Conservation (phyloP, 2,888 invertebrate species). For the Craniophora ligustri region DNA sequence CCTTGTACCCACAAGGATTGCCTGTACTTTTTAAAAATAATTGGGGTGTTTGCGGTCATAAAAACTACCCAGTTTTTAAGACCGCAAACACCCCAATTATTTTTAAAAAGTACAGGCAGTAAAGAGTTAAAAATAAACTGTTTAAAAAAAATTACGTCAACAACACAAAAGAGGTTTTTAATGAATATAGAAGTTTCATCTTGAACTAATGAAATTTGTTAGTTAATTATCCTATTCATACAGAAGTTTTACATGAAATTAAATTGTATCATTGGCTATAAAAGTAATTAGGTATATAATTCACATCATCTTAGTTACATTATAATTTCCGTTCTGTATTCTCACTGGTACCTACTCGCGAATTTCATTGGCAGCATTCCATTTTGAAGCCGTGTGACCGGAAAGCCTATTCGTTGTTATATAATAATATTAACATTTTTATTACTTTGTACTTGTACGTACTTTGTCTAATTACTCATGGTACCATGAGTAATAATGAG, state of each 20-base stretch:
- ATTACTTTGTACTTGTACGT: constrained; percentile 25
- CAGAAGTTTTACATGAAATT: constrained; percentile 18
- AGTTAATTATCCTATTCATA: constrained; percentile 9
- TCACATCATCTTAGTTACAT: constrained; percentile 32
- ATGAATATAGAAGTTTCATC: constrained; percentile 11
- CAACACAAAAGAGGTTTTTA: constrained; percentile 16
- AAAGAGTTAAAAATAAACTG: neutral
- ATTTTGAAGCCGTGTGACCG: constrained; percentile 51
- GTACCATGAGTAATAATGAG: neutral
- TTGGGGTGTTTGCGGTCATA: too few species aligned
- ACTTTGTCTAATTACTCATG: constrained; percentile 29
- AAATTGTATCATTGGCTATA: constrained; percentile 18
- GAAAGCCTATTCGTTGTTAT: constrained; percentile 41
- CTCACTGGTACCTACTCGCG: constrained; percentile 28
- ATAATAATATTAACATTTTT: constrained; percentile 36
- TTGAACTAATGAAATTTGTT: constrained; percentile 7
- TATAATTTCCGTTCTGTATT: constrained; percentile 52
- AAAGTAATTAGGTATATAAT: constrained; percentile 38
- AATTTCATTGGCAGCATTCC: constrained; percentile 42
- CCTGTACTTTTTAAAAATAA: too few species aligned
- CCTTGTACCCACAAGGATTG: too few species aligned
- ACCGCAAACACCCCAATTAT: too few species aligned
- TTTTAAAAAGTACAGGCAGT: too few species aligned
- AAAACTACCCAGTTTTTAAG: too few species aligned
- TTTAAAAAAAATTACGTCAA: neutral